These are phyloP conservation scores for Gambelia wislizenii DNA, from an alignment of 2,797 vertebrate genomes.

Conservation along the genomic window DNA sequence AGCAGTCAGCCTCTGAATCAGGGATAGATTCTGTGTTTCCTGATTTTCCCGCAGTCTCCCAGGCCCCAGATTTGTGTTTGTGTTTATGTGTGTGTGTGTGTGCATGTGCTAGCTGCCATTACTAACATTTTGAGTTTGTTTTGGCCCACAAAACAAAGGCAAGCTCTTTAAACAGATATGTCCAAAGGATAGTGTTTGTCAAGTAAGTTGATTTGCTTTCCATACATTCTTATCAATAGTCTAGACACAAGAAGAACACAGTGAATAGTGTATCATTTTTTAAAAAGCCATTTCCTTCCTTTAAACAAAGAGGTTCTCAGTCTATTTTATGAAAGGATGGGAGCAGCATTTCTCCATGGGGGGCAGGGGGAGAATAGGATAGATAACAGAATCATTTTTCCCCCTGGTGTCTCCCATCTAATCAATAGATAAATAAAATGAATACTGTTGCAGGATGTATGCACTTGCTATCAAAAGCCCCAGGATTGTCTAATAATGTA, in stretches of 20 bases:
- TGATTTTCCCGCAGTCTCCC: not conserved
- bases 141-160: constrained; percentile 45
- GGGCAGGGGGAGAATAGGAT: not conserved
- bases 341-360: constrained; percentile 1
- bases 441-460: constrained; percentile 62
- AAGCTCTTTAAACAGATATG: not conserved
- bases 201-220: constrained; percentile 46
- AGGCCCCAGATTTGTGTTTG: constrained; percentile 3
- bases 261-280: constrained; percentile 22
- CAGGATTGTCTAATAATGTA: constrained; percentile 27
- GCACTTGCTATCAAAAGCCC: constrained; percentile 27
- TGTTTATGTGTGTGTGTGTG: constrained; percentile 23
- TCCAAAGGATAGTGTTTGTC: constrained; percentile 35
- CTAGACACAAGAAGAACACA: constrained; percentile 52
- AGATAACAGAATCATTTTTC: not conserved
- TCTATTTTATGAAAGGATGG: constrained; percentile 28
- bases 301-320: constrained; percentile 43
- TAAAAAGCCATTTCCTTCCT: constrained; percentile 44
- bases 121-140: constrained; percentile 40
- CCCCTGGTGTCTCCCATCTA: constrained; percentile 47
- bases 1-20: not conserved
- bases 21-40: not conserved
- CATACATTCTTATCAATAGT: constrained; percentile 50
- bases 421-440: constrained; percentile 43
- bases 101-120: constrained; percentile 2